Base-by-base conservation (phyloP, 1,140 invertebrate species). In the Stenopsyche tienmushanensis region DNA sequence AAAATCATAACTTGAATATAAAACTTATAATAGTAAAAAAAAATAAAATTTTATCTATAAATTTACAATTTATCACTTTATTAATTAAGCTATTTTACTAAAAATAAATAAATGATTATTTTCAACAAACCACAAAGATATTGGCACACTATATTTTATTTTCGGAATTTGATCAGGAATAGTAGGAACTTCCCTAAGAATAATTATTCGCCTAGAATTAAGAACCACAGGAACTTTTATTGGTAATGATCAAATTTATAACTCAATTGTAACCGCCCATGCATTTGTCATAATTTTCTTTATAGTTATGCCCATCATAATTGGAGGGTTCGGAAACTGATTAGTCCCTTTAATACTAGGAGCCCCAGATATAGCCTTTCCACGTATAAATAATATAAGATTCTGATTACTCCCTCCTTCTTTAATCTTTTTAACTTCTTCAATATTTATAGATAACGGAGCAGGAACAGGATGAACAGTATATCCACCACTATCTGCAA, bases 221-320 rank as follows among this genome's bases (percentile, higher is more conserved):
- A 81, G 82, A 20, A 80, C 75, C 5, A 82, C 84, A 0, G 84
- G 83, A 25, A 75, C 72, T 45, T 78, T 87, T 74, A 84, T 90
- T 77, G 79, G 78, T 39, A 82, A 88, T 81, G 83, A 86, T 73
- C 83, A 88, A 81, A 82, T 87, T 76, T 90, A 88, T 83, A 90
- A 90, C 79, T 78, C 82, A 60, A 80, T 90, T 76, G 83, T 90
- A 17, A 91, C 88, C 8, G 79, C 81, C 3, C 88, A 91, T 81
- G 88, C 86, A 65, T 88, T 90, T 79, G 74, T 90, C 71, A 90
- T 90, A 84, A 88, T 90, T 86, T 91, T 90, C 78, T 89, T 90
- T 81, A 87, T 89, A 80, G 85, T 90, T 64, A 90, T 90, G 81
- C 88, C 87, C 52, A 82, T 87, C 76, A 83, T 90, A 83, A 87